phyloP scores from a whole-genome alignment of 2,797 vertebrate genomes.

The Limosa lapponica region DNA sequence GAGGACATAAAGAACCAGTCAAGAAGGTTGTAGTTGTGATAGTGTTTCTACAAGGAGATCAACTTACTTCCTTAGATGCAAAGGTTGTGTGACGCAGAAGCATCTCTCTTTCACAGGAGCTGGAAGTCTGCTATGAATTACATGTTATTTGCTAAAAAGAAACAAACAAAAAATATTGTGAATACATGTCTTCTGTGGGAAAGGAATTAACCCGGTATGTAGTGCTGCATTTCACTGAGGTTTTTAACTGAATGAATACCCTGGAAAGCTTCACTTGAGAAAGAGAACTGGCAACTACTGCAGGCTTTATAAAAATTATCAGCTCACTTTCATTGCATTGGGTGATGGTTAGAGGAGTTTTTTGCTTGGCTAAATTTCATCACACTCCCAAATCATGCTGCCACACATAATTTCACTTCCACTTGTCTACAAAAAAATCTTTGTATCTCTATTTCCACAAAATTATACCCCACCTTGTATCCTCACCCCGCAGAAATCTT shows the following conservation, averaged over 20 bases:
- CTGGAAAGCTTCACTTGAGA: not conserved
- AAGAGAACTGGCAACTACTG: not conserved
- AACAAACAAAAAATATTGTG: not conserved
- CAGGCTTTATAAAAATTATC: not conserved
- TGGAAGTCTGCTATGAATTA: not conserved
- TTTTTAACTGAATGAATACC: not conserved
- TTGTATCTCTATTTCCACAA: not conserved
- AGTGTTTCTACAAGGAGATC: not conserved
- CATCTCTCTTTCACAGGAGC: not conserved
- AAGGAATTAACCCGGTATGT: not conserved
- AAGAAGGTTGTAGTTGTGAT: not conserved
- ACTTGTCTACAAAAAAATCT: not conserved
- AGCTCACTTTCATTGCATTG: not conserved
- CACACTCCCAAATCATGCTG: not conserved
- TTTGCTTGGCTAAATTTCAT: not conserved
- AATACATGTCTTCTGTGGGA: not conserved
- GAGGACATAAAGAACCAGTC: not conserved
- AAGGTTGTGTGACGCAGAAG: not conserved
- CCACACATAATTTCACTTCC: not conserved
- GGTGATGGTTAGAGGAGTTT: not conserved
- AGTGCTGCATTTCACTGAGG: not conserved
- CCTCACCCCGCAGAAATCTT: not conserved
- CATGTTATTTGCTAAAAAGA: not conserved
- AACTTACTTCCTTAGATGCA: not conserved
- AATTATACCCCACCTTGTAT: not conserved